phyloP scores from a whole-genome alignment of 23 tunicate genomes.

The Diplosoma virens region DNA sequence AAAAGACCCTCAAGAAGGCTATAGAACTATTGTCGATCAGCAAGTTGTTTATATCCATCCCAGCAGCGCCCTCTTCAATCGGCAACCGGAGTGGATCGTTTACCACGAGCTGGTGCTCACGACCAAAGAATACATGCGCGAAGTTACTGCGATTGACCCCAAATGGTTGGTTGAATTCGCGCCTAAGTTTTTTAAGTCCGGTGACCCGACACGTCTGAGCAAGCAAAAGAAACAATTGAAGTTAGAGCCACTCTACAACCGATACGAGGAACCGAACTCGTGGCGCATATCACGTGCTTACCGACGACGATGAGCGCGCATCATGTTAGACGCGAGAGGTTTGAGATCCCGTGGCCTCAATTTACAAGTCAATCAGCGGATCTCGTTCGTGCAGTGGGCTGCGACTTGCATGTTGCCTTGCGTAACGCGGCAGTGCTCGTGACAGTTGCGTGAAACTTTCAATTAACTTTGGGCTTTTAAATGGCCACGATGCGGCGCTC shows the following conservation, averaged over 20 bases:
- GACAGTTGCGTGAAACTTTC: too few relatives aligned
- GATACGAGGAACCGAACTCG: conserved; percentile 94
- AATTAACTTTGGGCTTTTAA: too few relatives aligned
- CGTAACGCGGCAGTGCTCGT: too few relatives aligned
- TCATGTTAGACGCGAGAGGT: too few relatives aligned
- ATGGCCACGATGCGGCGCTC: too few relatives aligned
- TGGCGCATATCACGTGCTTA: conserved; percentile 98
- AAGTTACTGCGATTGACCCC: conserved; percentile 92
- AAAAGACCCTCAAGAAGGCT: conserved; percentile 97
- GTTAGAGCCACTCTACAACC: conserved; percentile 91
- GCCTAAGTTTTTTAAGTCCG: conserved; percentile 91
- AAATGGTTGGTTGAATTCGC: conserved; percentile 99
- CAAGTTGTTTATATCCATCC: conserved; percentile 98
- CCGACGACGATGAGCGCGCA: conserved; percentile 38
- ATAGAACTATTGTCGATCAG: conserved; percentile 91
- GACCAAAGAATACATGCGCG: conserved; percentile 99
- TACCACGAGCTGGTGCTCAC: conserved; percentile 98
- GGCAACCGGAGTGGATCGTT: conserved; percentile 96
- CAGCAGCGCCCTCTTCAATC: conserved; percentile 85
- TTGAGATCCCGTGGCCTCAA: too few relatives aligned
- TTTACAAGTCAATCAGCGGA: too few relatives aligned
- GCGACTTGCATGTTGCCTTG: too few relatives aligned
- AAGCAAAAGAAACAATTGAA: conserved; percentile 93
- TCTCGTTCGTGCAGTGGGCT: too few relatives aligned
- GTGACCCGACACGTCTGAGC: conserved; percentile 93